Evolutionary conservation across 2,113 vertebrate species (phyloP).

Genomic region (Numida meleagris): DNA sequence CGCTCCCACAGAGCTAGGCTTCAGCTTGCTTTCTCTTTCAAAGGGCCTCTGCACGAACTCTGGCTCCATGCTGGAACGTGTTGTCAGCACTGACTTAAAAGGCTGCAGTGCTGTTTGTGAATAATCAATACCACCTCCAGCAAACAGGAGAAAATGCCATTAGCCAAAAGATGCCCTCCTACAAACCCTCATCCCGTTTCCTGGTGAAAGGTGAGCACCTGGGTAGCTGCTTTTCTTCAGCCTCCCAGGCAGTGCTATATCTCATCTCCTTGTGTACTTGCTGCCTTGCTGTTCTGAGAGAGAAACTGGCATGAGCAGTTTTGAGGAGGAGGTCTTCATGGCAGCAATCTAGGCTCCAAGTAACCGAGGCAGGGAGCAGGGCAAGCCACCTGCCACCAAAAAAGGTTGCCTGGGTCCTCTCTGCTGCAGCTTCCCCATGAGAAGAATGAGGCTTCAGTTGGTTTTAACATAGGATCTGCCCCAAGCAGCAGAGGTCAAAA

Average conservation of each 20-base stretch:
- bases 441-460: neutral
- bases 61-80: neutral
- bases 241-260: rapidly evolving
- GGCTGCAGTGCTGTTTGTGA: neutral
- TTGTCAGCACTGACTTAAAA: neutral
- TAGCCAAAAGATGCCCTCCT: neutral
- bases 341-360: neutral
- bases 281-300: neutral
- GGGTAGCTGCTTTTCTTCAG: no score
- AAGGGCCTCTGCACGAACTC: neutral
- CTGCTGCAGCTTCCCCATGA: neutral
- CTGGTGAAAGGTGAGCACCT: neutral
- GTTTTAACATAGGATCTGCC: neutral
- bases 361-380: neutral
- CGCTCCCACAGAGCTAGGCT: neutral
- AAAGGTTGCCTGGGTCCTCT: neutral
- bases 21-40: neutral
- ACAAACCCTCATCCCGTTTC: neutral
- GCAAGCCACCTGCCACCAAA: neutral
- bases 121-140: neutral
- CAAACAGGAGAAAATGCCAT: neutral
- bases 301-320: neutral
- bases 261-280: neutral
- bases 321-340: neutral
- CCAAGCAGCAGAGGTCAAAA: constrained; percentile 22